Base-by-base conservation (phyloP, 2,797 vertebrate species). In the Anniella stebbinsi region DNA sequence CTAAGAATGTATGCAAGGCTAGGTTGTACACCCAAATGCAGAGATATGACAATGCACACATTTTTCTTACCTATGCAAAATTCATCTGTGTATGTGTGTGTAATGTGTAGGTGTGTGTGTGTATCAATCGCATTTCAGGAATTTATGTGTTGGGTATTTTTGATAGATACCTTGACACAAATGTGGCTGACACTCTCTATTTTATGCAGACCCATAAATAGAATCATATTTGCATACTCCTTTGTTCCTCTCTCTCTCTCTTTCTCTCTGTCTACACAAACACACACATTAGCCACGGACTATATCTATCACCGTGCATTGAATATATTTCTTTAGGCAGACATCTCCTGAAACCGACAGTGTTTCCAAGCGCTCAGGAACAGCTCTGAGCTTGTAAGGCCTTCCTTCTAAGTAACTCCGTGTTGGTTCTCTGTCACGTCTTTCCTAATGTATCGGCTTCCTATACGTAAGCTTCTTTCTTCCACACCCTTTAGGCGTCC, bases 381-480 rank as follows among this genome's bases (percentile, higher is more conserved):
- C 38, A 72, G 17, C n/a, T 41, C 67, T 28, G 36, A 36, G 57
- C 36, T 45, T 57, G n/a, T 33, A 15, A n/a, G 76, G 41, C 41
- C 41, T 51, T 36, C 9, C 1, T 28, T 30, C 36, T 6, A 51
- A 21, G 38, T 2, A 9, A 10, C 18, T 13, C 13, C 17, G 25
- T 1, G 4, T 7, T 25, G 13, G 15, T 2, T 2, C n/a, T 41
- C 30, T 2, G 4, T 10, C 51, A 2, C 21, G 3, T 1, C 7
- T 45, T 41, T 0, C 1, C 1, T 2, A 6, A 17, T 18, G 1
- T 45, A 2, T 41, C 0, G 0, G 8, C 8, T 2, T 0, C 33
- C 9, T 12, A 1, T 30, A 63, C 30, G 0, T 4, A 25, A 38
- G 45, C 76, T 67, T 13, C 15, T 2, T 84, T 36, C 69, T 38